Conservation (phyloP, 2,113 vertebrate genomes). For the Corvus moneduloides region DNA sequence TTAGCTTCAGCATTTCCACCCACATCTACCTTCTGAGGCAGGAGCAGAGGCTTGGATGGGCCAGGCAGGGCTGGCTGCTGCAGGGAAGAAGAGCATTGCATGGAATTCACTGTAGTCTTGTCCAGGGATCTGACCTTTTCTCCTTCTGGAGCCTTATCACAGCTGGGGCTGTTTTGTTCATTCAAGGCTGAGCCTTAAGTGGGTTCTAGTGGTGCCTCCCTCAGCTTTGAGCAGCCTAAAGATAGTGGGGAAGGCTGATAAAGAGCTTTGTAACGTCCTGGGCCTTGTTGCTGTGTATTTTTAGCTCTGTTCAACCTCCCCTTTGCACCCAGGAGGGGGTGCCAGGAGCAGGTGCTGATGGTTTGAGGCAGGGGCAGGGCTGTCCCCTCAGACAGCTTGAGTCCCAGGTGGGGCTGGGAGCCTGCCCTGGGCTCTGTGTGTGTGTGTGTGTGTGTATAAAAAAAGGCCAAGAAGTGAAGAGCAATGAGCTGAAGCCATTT, state of each 20-base stretch:
- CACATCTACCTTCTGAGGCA: rapidly evolving
- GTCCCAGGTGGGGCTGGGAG: too few relatives aligned
- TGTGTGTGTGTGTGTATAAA: rapidly evolving
- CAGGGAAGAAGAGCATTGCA: not conserved
- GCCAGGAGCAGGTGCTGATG: not conserved
- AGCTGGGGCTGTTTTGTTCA: not conserved
- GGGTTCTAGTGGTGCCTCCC: not conserved
- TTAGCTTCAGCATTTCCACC: not conserved
- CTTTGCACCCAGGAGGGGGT: not conserved
- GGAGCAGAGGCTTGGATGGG: not conserved
- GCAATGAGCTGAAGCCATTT: not conserved
- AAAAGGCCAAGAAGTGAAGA: not conserved
- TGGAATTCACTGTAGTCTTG: too few relatives aligned
- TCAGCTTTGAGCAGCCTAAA: not conserved
- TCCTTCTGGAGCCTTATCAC: not conserved
- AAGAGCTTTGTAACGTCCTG: not conserved
- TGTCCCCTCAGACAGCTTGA: not conserved
- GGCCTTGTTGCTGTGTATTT: rapidly evolving
- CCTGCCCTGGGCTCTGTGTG: rapidly evolving
- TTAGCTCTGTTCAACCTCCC: rapidly evolving
- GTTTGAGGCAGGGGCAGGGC: not conserved
- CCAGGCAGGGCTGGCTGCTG: not conserved
- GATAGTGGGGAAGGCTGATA: not conserved
- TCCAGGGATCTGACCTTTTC: not conserved
- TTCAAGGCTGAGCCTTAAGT: not conserved